phyloP scores from a whole-genome alignment of 2,888 invertebrate species.

The Netelia fuscicornis region DNA sequence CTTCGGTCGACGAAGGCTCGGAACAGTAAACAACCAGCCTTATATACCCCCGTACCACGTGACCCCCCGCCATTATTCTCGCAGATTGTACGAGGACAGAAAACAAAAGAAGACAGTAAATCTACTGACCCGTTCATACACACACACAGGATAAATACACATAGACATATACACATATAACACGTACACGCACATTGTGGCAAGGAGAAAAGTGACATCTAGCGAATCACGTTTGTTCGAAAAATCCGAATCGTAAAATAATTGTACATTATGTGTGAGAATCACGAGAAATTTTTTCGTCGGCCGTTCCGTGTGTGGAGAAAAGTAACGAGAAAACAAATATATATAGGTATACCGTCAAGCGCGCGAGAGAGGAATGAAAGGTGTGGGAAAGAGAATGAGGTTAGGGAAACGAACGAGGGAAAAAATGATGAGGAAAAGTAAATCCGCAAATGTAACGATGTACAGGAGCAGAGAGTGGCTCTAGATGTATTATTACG shows the following conservation, averaged over 20 bases:
- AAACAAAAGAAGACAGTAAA: conserved; percentile 32
- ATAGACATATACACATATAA: conserved; percentile 20
- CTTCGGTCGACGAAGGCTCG: conserved; percentile 60
- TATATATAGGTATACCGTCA: not conserved
- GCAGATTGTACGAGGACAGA: not conserved
- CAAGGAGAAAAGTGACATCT: conserved; percentile 19
- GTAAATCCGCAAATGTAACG: conserved; percentile 67
- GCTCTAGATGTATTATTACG: conserved; percentile 75
- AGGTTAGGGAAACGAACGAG: conserved; percentile 18
- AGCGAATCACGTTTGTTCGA: conserved; percentile 34
- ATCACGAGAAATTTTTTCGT: conserved; percentile 40
- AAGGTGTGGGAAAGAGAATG: not conserved
- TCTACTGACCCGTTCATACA: not conserved
- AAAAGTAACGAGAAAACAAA: not conserved
- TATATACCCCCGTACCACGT: not conserved
- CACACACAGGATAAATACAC: not conserved
- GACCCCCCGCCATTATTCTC: conserved; percentile 33
- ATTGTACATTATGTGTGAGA: conserved; percentile 46
- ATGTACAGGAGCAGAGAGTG: conserved; percentile 74
- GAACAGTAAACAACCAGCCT: not conserved
- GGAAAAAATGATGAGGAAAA: conserved; percentile 18
- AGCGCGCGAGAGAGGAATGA: conserved; percentile 3
- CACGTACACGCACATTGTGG: conserved; percentile 2
- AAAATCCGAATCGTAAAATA: conserved; percentile 45
- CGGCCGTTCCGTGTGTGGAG: conserved; percentile 47